Percentiles rank a stretch among this genome's conserved stretches.
Conservation (phyloP, 2,113 vertebrate genomes). For the Nothoprocta pentlandii region DNA sequence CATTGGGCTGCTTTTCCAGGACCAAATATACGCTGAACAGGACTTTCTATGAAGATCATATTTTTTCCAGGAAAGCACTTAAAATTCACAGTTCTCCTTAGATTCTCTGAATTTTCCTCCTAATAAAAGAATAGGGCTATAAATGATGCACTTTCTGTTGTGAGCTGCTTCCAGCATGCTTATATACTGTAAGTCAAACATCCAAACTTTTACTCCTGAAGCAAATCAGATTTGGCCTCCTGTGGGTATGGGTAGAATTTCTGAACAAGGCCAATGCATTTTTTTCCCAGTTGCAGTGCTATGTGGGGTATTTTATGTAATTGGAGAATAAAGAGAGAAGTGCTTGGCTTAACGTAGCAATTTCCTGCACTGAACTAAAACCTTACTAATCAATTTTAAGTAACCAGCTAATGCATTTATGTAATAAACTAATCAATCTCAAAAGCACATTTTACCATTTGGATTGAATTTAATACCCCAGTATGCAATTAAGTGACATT, state of each 20-base stretch:
- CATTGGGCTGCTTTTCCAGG: background rate
- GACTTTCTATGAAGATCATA: background rate
- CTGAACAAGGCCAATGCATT: background rate
- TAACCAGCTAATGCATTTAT: constrained; percentile 56
- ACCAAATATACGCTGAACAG: background rate
- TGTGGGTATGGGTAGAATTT: background rate
- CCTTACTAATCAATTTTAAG: constrained; percentile 61
- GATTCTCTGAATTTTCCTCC: background rate
- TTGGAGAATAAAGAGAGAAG: constrained; percentile 36
- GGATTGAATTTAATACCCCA: constrained; percentile 53
- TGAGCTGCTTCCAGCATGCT: background rate
- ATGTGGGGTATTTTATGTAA: background rate
- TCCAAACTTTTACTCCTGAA: background rate
- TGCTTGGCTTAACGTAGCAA: constrained; percentile 19
- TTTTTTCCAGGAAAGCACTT: background rate
- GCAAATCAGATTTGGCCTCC: background rate
- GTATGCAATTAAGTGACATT: constrained; percentile 40
- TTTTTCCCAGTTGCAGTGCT: background rate
- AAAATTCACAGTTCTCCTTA: background rate
- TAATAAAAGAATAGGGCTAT: background rate
- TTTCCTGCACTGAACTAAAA: constrained; percentile 52
- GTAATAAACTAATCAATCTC: constrained; percentile 68
- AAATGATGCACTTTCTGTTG: background rate
- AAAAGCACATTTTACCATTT: constrained; percentile 47
- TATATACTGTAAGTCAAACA: background rate